Conservation (phyloP, 1,140 invertebrate genomes). For the Wasmannia auropunctata region DNA sequence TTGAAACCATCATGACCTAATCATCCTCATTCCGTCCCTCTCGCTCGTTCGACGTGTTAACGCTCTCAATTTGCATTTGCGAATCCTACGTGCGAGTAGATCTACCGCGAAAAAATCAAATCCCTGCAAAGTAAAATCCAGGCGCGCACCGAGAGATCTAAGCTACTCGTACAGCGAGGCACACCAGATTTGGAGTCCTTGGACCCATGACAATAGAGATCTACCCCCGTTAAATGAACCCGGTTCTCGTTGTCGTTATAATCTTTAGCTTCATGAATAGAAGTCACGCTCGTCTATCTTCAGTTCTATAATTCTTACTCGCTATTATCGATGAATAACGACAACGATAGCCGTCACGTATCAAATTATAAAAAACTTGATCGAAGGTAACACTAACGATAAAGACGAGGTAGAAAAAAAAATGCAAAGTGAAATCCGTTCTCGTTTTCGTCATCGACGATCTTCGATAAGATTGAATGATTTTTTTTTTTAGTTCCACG, state of each 20-base stretch:
- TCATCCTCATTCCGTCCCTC: slow-evolving; percentile 38
- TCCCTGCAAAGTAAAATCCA: slow-evolving; percentile 95
- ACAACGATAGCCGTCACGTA: background rate
- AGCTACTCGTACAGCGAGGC: slow-evolving; percentile 93
- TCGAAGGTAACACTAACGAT: slow-evolving; percentile 5
- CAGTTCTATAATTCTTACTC: background rate
- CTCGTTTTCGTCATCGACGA: slow-evolving; percentile 1
- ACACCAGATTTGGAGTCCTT: slow-evolving; percentile 91
- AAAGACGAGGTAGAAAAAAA: background rate
- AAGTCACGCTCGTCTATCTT: background rate
- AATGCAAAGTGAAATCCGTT: background rate
- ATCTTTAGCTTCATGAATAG: background rate
- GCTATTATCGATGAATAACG: slow-evolving; percentile 3
- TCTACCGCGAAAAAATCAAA: slow-evolving; percentile 93
- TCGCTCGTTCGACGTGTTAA: slow-evolving; percentile 68
- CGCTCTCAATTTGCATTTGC: slow-evolving; percentile 39
- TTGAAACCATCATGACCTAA: background rate
- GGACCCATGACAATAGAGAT: slow-evolving; percentile 62
- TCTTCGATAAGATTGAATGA: background rate
- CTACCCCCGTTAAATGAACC: slow-evolving; percentile 11
- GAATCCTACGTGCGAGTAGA: slow-evolving; percentile 68
- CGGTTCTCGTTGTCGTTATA: slow-evolving; percentile 33
- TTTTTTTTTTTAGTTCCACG: slow-evolving; percentile 32
- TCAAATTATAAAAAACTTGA: slow-evolving; percentile 6
- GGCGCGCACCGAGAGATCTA: slow-evolving; percentile 94